Conservation (phyloP, 1,140 invertebrate species). For the Ceratoteleas bidentatus region DNA sequence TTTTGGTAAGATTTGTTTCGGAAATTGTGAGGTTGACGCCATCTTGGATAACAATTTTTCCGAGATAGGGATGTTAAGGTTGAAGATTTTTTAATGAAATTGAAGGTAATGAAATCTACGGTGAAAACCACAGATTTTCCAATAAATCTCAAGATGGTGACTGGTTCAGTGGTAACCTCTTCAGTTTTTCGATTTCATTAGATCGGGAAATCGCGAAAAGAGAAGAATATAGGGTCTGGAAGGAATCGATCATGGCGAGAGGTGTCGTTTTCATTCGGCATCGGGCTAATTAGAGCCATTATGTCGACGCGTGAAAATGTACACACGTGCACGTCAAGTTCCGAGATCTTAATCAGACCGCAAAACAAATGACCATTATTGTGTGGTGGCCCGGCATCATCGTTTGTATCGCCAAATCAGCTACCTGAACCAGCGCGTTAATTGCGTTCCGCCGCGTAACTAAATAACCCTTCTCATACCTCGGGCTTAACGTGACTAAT, state of each 20-base stretch:
- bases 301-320: background rate
- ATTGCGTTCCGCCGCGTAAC: constrained; percentile 4
- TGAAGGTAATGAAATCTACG: too few species aligned
- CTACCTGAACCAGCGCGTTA: background rate
- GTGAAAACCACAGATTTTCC: too few species aligned
- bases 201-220: background rate
- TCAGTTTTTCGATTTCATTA: too few species aligned
- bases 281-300: background rate
- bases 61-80: too few species aligned
- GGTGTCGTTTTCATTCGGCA: background rate
- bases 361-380: background rate
- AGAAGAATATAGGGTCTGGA: background rate
- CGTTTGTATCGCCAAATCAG: constrained; percentile 1
- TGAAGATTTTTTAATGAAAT: too few species aligned
- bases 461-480: background rate
- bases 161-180: too few species aligned
- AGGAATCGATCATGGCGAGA: background rate
- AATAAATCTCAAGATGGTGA: too few species aligned
- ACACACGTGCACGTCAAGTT: background rate
- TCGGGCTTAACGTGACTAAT: background rate
- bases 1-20: too few species aligned
- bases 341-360: background rate
- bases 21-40: too few species aligned
- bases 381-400: background rate
- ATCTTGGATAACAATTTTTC: too few species aligned